Conservation (phyloP, 2,797 vertebrate genomes). For the Amazona ochrocephala region DNA sequence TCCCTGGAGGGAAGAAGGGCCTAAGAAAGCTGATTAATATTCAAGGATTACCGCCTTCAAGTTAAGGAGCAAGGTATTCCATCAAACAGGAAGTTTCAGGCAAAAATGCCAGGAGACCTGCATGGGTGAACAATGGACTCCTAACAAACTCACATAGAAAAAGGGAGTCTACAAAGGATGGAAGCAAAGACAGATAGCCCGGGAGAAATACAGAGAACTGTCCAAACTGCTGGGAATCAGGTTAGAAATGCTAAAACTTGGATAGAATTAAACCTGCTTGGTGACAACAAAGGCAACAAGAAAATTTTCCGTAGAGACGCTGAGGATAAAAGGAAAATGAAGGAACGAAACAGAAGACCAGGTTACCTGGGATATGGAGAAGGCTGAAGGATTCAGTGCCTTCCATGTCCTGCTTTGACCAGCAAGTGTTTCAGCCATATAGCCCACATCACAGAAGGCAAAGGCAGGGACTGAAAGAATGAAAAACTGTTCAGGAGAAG, state of each 20-base stretch:
- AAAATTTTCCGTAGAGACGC: not conserved
- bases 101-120: not conserved
- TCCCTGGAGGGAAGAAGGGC: not conserved
- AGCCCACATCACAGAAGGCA: not conserved
- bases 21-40: not conserved
- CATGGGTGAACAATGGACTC: not conserved
- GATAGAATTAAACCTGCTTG: not conserved
- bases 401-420: not conserved
- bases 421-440: not conserved
- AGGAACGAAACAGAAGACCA: not conserved
- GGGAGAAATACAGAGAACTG: not conserved
- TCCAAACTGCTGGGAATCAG: not conserved
- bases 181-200: not conserved
- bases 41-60: not conserved
- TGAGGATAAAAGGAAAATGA: not conserved
- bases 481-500: not conserved
- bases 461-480: not conserved
- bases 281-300: not conserved
- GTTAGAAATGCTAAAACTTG: not conserved
- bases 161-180: not conserved
- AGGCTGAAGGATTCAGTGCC: not conserved
- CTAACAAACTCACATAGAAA: not conserved
- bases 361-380: not conserved
- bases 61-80: not conserved
- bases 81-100: not conserved